Conservation (phyloP, 2,113 vertebrate genomes). For the Daubentonia madagascariensis region DNA sequence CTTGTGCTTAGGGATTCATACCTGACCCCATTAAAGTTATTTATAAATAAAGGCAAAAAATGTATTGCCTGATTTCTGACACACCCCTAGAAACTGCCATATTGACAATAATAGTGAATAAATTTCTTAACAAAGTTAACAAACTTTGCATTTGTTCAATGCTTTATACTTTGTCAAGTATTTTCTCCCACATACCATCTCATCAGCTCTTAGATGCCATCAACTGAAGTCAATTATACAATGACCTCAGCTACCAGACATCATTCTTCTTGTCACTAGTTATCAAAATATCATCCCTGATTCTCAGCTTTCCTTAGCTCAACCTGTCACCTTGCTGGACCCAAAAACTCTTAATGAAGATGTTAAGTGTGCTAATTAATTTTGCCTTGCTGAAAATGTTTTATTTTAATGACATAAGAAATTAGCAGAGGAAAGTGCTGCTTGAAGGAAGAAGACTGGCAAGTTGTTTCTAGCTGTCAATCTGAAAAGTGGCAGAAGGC, state of each 20-base stretch:
- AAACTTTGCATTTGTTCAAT: not conserved
- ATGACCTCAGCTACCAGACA: not conserved
- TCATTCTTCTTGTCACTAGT: conserved; percentile 18
- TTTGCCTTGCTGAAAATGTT: not conserved
- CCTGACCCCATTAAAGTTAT: not conserved
- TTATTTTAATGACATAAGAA: not conserved
- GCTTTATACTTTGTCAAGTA: not conserved
- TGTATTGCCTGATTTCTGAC: not conserved
- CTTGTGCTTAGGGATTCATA: not conserved
- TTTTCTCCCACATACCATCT: not conserved
- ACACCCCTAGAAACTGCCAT: not conserved
- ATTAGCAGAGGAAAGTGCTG: not conserved
- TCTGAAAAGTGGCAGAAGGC: not conserved
- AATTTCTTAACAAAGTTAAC: no score
- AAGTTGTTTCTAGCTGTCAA: not conserved
- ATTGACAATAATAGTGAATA: not conserved
- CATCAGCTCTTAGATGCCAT: conserved; percentile 28
- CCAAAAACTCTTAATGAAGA: conserved; percentile 16
- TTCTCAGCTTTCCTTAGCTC: not conserved
- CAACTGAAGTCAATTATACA: not conserved
- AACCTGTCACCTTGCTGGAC: not conserved
- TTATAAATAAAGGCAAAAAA: not conserved
- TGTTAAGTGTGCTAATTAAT: conserved; percentile 25
- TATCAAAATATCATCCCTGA: conserved; percentile 39
- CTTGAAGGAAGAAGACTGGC: not conserved